Evolutionary conservation across 2,113 vertebrate species (phyloP).

Genomic region (Ceratotherium simum): DNA sequence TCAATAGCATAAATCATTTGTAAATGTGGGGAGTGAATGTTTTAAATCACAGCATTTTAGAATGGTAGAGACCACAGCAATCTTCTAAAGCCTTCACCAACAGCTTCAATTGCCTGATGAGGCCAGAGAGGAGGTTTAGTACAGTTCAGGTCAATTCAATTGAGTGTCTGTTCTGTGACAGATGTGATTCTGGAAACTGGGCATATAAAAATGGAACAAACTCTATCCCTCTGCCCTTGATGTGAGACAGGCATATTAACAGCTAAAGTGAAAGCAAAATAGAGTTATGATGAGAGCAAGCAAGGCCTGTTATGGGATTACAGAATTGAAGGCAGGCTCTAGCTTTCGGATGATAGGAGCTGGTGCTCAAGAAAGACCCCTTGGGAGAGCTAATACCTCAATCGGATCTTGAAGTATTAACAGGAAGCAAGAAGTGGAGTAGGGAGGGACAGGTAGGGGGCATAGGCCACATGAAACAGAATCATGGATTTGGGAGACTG

Average conservation of each 20-base stretch:
- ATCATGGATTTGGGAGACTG: not conserved
- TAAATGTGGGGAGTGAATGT: not conserved
- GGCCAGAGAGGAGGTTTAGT: not conserved
- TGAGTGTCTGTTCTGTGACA: not conserved
- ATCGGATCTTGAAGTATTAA: not conserved
- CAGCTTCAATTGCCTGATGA: not conserved
- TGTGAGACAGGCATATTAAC: not conserved
- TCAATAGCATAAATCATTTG: not conserved
- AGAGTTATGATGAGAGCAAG: not conserved
- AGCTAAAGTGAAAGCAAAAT: constrained; percentile 8
- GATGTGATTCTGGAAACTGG: not conserved
- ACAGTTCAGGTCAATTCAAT: not conserved
- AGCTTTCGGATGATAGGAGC: not conserved
- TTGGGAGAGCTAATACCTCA: not conserved
- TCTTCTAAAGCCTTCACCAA: not conserved
- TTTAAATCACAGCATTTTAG: not conserved
- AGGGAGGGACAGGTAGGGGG: not conserved
- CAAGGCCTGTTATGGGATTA: not conserved
- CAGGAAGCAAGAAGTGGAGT: not conserved
- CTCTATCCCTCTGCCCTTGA: not conserved
- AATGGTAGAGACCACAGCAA: not conserved
- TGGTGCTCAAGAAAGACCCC: not conserved
- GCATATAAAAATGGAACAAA: not conserved
- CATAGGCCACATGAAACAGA: not conserved
- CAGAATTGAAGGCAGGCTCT: not conserved